Evolutionary conservation across 1,140 invertebrate species (phyloP).

Genomic region (Tetragonula clypearis): DNA sequence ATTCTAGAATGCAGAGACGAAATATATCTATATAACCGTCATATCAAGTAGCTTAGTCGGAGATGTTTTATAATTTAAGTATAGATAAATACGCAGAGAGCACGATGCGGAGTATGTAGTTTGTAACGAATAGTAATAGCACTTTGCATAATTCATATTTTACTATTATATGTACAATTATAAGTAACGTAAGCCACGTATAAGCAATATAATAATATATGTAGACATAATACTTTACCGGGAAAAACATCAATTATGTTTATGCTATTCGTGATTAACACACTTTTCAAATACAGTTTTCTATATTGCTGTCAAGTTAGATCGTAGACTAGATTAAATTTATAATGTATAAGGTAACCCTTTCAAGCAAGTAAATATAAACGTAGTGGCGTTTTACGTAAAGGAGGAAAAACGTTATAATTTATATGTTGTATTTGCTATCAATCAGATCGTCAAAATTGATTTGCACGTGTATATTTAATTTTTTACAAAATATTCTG

Average conservation of each 20-base stretch:
- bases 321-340: conserved; percentile 12
- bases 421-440: conserved; percentile 3
- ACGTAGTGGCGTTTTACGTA: not conserved
- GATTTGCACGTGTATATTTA: conserved; percentile 19
- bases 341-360: not conserved
- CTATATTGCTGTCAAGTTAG: not conserved
- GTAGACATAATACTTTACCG: conserved; percentile 14
- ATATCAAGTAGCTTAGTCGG: conserved; percentile 4
- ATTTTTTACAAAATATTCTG: not conserved
- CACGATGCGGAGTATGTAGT: conserved; percentile 21
- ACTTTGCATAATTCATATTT: conserved; percentile 24
- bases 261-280: not conserved
- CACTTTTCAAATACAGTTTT: conserved; percentile 8
- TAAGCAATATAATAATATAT: conserved; percentile 5
- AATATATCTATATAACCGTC: conserved; percentile 29
- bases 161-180: not conserved
- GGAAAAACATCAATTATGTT: not conserved
- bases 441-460: not conserved
- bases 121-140: conserved; percentile 3
- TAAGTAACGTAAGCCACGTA: not conserved
- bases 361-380: not conserved
- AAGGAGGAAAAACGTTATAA: not conserved
- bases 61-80: conserved; percentile 25
- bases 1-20: conserved; percentile 29
- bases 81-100: not conserved